Evolutionary conservation across 1,140 invertebrate genomes (phyloP), one percentile per base, ranked within the genome.

Genomic region (Linepithema humile): DNA sequence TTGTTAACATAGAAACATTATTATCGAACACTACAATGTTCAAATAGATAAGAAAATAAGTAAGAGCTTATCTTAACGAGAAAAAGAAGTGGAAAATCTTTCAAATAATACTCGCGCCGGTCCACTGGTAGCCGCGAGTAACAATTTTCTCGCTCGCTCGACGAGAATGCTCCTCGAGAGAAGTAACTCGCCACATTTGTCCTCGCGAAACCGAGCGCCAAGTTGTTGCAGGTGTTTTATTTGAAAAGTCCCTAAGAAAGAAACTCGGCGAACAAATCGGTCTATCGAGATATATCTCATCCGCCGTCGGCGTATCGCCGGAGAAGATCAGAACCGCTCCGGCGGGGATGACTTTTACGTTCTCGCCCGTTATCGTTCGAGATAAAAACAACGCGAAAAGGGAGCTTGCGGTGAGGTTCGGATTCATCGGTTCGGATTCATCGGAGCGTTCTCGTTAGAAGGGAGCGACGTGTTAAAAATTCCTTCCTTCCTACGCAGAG

Each of bases 181-280:
- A 78, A 78, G 48, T 77, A 77, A 77, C 59, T 77, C 75, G 26
- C 38, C 64, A n/a, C 75, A 55, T 70, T 80, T 43, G 75, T 80
- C 35, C n/a, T 57, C 64, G 38, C 50, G 64, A 57, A 70, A 70
- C 38, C 64, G 23, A 69, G 64, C 75, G 62, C 23, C 64, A 50
- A 67, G 62, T 67, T 29, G 75, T 80, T 29, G 75, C 64, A 40
- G 64, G 48, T 80, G 64, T 70, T 80, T 80, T 69, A 80, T 80
- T 69, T 12, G 75, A 32, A 55, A 80, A 80, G 48, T 55, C 45
- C 64, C 35, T 29, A 20, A 69, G 23, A n/a, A 55, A 69, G 38
- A 80, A 80, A 70, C 64, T 55, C 75, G 23, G 20, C 75, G 62
- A 69, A 38, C 48, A 69, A 29, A 80, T 70, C 75, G 64, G 70